Evolutionary conservation across 2,113 vertebrate species (phyloP).

Genomic region (Apistogramma diplotaenia): DNA sequence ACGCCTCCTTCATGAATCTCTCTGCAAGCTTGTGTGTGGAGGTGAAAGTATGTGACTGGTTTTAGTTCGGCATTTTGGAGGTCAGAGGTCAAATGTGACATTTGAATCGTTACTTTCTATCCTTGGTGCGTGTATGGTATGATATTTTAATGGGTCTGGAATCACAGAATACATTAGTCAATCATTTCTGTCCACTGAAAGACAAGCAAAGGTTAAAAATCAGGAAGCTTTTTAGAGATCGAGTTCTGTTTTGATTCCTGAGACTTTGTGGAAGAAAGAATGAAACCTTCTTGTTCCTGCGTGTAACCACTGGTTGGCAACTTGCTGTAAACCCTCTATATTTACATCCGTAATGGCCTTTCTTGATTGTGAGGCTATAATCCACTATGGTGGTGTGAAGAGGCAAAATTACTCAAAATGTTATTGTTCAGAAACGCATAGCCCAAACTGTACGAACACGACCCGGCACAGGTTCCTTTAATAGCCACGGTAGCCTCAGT

Average conservation of each 20-base stretch:
- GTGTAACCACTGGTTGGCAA: background rate
- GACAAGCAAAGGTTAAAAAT: no score
- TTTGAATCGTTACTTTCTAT: no score
- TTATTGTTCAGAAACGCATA: background rate
- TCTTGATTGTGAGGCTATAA: background rate
- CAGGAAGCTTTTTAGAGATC: background rate
- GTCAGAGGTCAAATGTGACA: no score
- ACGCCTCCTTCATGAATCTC: rapidly evolving
- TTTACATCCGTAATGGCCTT: background rate
- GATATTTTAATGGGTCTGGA: no score
- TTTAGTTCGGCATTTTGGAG: background rate
- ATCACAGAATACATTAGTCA: no score
- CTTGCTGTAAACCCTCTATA: background rate
- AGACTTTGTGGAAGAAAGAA: background rate
- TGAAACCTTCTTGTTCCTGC: rapidly evolving
- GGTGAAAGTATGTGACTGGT: background rate
- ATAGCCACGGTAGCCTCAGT: background rate
- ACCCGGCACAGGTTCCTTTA: no score
- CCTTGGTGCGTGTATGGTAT: no score
- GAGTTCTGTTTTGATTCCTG: background rate
- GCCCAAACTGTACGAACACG: no score
- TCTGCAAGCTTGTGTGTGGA: background rate
- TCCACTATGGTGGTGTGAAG: background rate
- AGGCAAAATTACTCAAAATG: background rate
- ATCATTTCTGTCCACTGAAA: no score